These are phyloP conservation scores for Caenorhabditis sp. DNA, from an alignment of 2,888 invertebrate genomes.

Conservation along the genomic window DNA sequence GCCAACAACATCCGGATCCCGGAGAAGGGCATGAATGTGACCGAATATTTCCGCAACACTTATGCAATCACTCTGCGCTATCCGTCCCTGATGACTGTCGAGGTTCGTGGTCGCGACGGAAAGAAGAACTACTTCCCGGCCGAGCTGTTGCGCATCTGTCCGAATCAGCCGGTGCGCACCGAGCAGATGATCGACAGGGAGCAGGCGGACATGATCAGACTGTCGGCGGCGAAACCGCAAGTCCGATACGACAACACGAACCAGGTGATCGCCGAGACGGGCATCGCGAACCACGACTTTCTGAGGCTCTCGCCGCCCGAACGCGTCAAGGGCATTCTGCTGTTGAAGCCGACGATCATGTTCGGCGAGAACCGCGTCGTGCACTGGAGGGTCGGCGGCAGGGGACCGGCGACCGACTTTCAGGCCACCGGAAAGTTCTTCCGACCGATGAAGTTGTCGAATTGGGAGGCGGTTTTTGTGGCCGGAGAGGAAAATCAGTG, in stretches of 20 bases:
- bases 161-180: slow-evolving; percentile 7
- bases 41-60: slow-evolving; percentile 5
- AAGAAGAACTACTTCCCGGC: neutral
- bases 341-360: slow-evolving; percentile 12
- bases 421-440: neutral
- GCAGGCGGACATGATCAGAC: slow-evolving; percentile 14
- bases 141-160: slow-evolving; percentile 1
- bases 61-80: neutral
- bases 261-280: neutral
- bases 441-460: neutral
- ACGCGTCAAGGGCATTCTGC: slow-evolving; percentile 1
- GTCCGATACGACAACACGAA: neutral
- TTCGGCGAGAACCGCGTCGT: neutral
- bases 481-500: neutral
- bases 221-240: neutral
- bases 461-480: slow-evolving; percentile 12
- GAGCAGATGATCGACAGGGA: slow-evolving; percentile 22
- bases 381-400: slow-evolving; percentile 7
- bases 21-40: no score
- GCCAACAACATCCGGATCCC: no score
- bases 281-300: neutral
- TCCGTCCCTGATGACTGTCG: slow-evolving; percentile 20
- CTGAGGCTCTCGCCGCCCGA: neutral
- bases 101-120: neutral
- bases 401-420: slow-evolving; percentile 9